Evolutionary conservation across 2,888 invertebrate species (phyloP), one percentile per base, ranked within the genome.

Genomic region (Drosophila lutescens): DNA sequence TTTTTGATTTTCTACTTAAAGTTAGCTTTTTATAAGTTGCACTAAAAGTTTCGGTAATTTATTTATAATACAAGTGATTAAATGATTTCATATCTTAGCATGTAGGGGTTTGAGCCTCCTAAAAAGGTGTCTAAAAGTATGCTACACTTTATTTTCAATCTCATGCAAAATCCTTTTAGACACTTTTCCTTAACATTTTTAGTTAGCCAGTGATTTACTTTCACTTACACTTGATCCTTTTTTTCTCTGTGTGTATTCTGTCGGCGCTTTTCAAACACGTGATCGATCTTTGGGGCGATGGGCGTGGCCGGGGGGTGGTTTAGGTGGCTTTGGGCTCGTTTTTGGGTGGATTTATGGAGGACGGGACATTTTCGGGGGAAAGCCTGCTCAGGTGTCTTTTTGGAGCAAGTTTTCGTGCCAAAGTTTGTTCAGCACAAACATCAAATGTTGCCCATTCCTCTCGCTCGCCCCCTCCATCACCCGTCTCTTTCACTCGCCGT

Each of bases 381-480:
- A 72, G 77, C 80, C 73, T 58, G 76, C 83, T 86, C 86, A 83
- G 83, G 83, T 83, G 86, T 86, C 80, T 82, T 78, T 82, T 82
- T 68, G 74, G 80, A 71, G 51, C 70, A 83, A 86, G 80, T 80
- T 86, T 83, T 86, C 77, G 79, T 86, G 86, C 67, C 86, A 83
- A 86, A 83, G 86, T 83, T 83, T 85, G 82, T 82, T 74, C 73
- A 78, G 85, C 70, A 54, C 82, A 82, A 82, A 85, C 82, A 82
- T 85, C 85, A 82, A 82, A 82, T 85, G 85, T 76, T 81, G 74
- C 80, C 62, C 69, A 15, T 17, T 20, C 43, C 26, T 30, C 63
- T 17, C 26, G 23, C 41, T 10, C 46, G n/a, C 26, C 9, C 67
- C 61, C 58, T 53, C 74, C 26, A 12, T 23, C 36, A 5, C 32